Evolutionary conservation across 2,888 invertebrate species (phyloP).

Genomic region (Stenurella melanura): DNA sequence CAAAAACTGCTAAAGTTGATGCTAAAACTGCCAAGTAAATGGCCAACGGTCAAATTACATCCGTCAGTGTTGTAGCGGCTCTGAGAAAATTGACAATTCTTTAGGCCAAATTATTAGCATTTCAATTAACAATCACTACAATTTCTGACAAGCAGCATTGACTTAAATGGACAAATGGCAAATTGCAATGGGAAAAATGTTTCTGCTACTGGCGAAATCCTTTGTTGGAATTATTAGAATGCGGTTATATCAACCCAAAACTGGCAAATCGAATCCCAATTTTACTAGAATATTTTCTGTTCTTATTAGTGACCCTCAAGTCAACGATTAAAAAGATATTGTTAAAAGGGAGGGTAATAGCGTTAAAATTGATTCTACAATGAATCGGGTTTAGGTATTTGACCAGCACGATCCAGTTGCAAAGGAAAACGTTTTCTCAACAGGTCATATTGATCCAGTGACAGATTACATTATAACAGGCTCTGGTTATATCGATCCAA

Average conservation of each 20-base stretch:
- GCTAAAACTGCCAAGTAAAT: conserved; percentile 80
- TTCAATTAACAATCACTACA: conserved; percentile 79
- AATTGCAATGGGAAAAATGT: conserved; percentile 82
- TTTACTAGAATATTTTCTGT: conserved; percentile 70
- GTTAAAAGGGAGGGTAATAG: conserved; percentile 77
- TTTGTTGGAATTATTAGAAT: conserved; percentile 79
- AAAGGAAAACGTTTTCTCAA: conserved; percentile 80
- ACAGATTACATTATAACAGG: conserved; percentile 84
- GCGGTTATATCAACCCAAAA: conserved; percentile 83
- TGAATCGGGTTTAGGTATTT: conserved; percentile 82
- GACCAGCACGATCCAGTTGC: conserved; percentile 81
- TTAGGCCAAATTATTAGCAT: conserved; percentile 78
- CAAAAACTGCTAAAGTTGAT: conserved; percentile 79
- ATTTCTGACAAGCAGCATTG: conserved; percentile 81
- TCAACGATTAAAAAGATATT: conserved; percentile 70
- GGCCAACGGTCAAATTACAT: conserved; percentile 79
- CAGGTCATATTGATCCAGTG: conserved; percentile 82
- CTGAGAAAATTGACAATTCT: conserved; percentile 76
- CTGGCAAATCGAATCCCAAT: conserved; percentile 77
- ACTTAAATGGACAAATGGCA: conserved; percentile 80
- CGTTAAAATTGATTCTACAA: conserved; percentile 80
- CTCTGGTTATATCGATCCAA: conserved; percentile 82
- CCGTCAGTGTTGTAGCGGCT: conserved; percentile 76
- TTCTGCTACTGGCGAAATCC: conserved; percentile 80
- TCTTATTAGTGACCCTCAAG: conserved; percentile 71